Base-by-base conservation (phyloP, 2,113 vertebrate species). In the Candoia aspera region DNA sequence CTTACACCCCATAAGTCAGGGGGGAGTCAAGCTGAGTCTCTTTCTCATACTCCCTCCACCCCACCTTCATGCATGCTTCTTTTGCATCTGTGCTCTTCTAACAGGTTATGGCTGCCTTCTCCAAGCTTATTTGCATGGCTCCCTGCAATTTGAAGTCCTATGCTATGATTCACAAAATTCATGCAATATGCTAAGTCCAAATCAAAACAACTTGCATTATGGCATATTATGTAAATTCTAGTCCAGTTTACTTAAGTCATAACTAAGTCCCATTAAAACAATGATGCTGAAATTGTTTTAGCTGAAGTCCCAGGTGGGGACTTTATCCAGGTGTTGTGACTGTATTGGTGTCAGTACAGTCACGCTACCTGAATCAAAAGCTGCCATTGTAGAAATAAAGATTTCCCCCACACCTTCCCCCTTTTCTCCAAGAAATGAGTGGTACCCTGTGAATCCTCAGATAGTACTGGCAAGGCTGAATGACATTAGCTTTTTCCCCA, bases 41-140 rank as follows among this genome's bases (percentile, higher is more conserved):
- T 17, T n/a, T 3, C n/a, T 73, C 6, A 15, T 73, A 13, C 68
- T 73, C 58, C 6, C 21, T 23, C 58, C 12, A 15, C 12, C 15
- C 68, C 15, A 33, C n/a, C 6, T 73, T 6, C n/a, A 73, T 33
- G n/a, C n/a, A 15, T 17, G 13, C n/a, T 73, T 73, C 13, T 73
- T 73, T 73, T 73, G 33, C n/a, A 37, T 15, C n/a, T 79, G n/a
- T 79, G 68, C n/a, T 37, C 2, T 19, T 79, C 33, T 79, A 37
- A 37, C n/a, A 37, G n/a, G 6, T 33, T 73, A 1, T 37, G 68
- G n/a, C 68, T 19, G 68, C 15, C n/a, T 79, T 79, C 15, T 79
- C n/a, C n/a, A 8, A 8, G 68, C 93, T 95, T 90, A 59, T 89
- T 19, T 33, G 68, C n/a, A 37, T 79, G n/a, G 6, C n/a, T 37